phyloP scores from a whole-genome alignment of 2,113 vertebrate species.

The Pleuronectes platessa region DNA sequence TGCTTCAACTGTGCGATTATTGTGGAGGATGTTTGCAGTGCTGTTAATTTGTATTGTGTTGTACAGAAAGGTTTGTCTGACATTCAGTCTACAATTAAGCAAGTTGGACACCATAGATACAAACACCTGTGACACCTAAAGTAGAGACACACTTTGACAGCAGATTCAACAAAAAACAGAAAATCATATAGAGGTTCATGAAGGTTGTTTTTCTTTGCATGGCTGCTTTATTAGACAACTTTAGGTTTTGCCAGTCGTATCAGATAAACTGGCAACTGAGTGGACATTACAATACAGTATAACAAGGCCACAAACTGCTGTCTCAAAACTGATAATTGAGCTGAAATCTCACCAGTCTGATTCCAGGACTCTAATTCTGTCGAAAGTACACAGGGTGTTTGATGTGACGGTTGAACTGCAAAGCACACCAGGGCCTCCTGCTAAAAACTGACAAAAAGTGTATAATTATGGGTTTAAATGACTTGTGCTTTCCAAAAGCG shows the following conservation, averaged over 20 bases:
- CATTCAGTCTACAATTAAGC: not conserved
- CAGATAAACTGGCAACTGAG: not conserved
- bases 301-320: not conserved
- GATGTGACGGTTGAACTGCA: not conserved
- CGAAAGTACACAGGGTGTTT: not conserved
- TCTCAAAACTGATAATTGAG: not conserved
- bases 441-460: not conserved
- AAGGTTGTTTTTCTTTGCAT: not conserved
- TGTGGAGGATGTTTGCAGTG: not conserved
- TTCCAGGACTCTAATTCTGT: not conserved
- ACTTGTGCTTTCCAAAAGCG: slow-evolving; percentile 4
- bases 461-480: slow-evolving; percentile 9
- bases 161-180: not conserved
- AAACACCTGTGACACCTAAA: slow-evolving; percentile 5
- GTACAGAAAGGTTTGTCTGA: not conserved
- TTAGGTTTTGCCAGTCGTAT: too few relatives aligned
- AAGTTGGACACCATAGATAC: not conserved
- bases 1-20: not conserved
- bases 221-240: not conserved
- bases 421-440: not conserved
- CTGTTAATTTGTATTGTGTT: too few relatives aligned
- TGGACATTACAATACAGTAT: not conserved
- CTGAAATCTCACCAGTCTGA: not conserved
- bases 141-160: not conserved
- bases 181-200: not conserved